Conservation (phyloP, 2,113 vertebrate genomes). For the Varanus komodoensis region DNA sequence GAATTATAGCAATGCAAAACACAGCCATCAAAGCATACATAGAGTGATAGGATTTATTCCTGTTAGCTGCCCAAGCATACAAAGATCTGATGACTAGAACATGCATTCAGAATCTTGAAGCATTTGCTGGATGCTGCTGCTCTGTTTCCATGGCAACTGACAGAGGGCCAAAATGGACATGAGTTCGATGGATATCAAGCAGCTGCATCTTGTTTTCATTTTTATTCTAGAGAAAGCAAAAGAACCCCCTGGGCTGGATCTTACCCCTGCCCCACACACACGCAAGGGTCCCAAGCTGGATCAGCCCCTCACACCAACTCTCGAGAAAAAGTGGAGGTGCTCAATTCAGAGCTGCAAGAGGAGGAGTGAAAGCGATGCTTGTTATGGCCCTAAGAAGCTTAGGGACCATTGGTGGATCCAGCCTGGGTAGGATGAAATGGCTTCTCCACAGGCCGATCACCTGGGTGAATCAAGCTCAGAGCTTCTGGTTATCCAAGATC, state of each 20-base stretch:
- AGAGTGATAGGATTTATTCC: neutral
- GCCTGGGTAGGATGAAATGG: neutral
- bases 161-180: too few species aligned
- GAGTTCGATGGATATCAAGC: too few species aligned
- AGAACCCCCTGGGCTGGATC: too few species aligned
- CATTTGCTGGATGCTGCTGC: fast-evolving
- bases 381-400: too few species aligned
- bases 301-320: too few species aligned
- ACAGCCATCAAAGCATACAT: neutral
- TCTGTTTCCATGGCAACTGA: neutral
- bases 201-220: too few species aligned
- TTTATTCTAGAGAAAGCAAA: too few species aligned
- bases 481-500: neutral
- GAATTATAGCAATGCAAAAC: neutral
- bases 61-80: neutral
- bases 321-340: too few species aligned
- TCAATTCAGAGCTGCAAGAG: too few species aligned
- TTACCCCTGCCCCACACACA: too few species aligned
- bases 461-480: neutral
- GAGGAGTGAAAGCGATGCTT: too few species aligned
- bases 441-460: neutral
- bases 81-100: neutral
- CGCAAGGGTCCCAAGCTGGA: too few species aligned
- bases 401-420: neutral
- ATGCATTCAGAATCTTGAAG: neutral